Percentiles rank a stretch among this genome's conserved stretches.
phyloP scores from a whole-genome alignment of 2,888 invertebrate species.

The Xestoiulus laeticollis region DNA sequence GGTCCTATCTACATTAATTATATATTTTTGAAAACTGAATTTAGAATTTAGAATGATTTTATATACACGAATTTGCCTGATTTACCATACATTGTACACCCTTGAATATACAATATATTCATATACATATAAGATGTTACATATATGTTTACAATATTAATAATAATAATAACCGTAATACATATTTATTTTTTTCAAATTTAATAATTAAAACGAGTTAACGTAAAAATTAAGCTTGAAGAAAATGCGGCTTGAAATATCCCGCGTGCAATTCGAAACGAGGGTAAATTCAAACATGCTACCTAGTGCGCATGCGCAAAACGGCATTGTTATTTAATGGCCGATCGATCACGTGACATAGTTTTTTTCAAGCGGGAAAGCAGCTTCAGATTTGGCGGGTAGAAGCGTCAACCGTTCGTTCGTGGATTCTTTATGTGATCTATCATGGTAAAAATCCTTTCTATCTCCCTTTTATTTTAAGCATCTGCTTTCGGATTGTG shows the following conservation, averaged over 20 bases:
- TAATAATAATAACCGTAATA: no score
- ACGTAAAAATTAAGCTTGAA: background rate
- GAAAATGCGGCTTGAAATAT: background rate
- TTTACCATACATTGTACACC: no score
- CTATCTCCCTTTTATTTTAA: constrained; percentile 62
- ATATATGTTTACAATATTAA: no score
- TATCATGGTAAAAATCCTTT: constrained; percentile 67
- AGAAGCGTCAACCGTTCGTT: constrained; percentile 36
- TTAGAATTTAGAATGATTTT: no score
- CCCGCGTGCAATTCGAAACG: background rate
- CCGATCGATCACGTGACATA: background rate
- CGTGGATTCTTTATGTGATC: constrained; percentile 16
- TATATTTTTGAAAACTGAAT: no score
- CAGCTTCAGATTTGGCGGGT: constrained; percentile 45
- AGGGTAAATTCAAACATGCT: background rate
- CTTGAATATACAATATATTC: no score
- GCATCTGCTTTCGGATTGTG: constrained; percentile 65
- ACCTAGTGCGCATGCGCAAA: background rate
- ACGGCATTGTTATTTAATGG: background rate
- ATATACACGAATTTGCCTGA: no score
- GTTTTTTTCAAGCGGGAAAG: background rate
- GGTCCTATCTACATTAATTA: no score
- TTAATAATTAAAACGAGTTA: no score
- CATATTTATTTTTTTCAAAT: no score
- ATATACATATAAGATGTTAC: no score